Percentiles rank a stretch among this genome's conserved stretches.
Evolutionary conservation across 1,140 invertebrate species (phyloP).

Genomic region (Euglossa dilemma): DNA sequence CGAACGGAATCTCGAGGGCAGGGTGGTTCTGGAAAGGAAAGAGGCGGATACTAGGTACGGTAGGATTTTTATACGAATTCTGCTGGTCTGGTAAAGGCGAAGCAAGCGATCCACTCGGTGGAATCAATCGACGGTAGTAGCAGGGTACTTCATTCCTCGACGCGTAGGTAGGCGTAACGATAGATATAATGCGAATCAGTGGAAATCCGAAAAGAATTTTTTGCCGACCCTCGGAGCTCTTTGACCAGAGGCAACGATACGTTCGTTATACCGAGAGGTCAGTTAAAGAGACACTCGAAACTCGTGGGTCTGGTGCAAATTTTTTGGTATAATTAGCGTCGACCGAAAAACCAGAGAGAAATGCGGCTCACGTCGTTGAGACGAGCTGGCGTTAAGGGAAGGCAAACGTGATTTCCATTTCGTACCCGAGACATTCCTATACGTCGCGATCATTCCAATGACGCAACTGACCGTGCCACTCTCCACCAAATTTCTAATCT

Average conservation of each 20-base stretch:
- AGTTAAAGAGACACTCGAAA: constrained; percentile 54
- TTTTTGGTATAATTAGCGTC: constrained; percentile 62
- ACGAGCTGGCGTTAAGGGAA: constrained; percentile 37
- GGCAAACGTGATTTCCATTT: constrained; percentile 61
- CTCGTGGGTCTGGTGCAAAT: constrained; percentile 36
- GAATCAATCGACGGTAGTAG: not conserved
- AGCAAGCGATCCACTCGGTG: not conserved
- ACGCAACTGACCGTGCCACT: too few relatives aligned
- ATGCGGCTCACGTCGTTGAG: constrained; percentile 57
- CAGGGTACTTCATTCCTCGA: not conserved
- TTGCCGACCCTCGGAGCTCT: not conserved
- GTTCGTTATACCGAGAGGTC: constrained; percentile 43
- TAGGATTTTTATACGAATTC: not conserved
- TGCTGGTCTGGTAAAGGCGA: not conserved
- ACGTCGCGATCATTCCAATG: not conserved
- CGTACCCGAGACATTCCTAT: not conserved
- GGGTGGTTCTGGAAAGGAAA: not conserved
- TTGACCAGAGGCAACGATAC: constrained; percentile 34
- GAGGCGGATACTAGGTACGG: not conserved
- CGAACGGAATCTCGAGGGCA: not conserved
- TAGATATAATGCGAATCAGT: not conserved
- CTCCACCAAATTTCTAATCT: not conserved
- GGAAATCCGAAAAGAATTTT: constrained; percentile 18
- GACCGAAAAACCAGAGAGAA: constrained; percentile 45
- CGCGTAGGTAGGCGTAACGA: not conserved